Percentiles rank a stretch among this genome's conserved stretches.
Evolutionary conservation across 1,140 invertebrate genomes (phyloP).

Genomic region (Magallana gigas): DNA sequence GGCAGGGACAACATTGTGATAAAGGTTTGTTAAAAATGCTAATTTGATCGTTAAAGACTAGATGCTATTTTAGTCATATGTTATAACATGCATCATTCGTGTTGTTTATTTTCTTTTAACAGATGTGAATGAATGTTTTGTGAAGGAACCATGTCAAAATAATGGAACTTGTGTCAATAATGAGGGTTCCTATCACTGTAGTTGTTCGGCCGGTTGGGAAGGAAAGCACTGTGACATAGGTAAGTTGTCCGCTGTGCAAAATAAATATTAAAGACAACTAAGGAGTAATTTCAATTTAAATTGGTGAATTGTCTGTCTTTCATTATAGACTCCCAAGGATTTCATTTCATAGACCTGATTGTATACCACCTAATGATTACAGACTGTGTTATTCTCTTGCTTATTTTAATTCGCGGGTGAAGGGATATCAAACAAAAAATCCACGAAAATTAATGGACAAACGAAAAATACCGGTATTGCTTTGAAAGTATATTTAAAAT

Average conservation of each 20-base stretch:
- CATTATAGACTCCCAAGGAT: no score
- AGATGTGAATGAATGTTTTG: constrained; percentile 62
- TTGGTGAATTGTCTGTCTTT: no score
- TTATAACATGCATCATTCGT: neutral
- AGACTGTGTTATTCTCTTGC: no score
- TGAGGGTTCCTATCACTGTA: constrained; percentile 53
- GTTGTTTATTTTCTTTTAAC: neutral
- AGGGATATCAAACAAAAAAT: no score
- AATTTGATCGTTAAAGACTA: neutral
- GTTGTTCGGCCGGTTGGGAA: constrained; percentile 53
- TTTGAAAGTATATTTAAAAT: neutral
- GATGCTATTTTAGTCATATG: neutral
- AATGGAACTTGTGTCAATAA: constrained; percentile 57
- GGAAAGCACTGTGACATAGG: constrained; percentile 48
- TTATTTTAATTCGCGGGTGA: no score
- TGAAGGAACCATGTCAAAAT: constrained; percentile 47
- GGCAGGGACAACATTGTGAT: constrained; percentile 79
- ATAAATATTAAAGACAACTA: no score
- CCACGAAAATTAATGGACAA: no score
- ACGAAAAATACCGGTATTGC: no score
- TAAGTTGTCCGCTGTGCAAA: no score
- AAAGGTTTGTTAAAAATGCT: constrained; percentile 42
- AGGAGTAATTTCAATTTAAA: no score
- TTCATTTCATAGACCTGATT: no score
- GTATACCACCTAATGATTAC: no score